Percentiles rank a stretch among this genome's conserved stretches.
Evolutionary conservation across 2,888 invertebrate species (phyloP).

Genomic region (Drosophila kuntzei): DNA sequence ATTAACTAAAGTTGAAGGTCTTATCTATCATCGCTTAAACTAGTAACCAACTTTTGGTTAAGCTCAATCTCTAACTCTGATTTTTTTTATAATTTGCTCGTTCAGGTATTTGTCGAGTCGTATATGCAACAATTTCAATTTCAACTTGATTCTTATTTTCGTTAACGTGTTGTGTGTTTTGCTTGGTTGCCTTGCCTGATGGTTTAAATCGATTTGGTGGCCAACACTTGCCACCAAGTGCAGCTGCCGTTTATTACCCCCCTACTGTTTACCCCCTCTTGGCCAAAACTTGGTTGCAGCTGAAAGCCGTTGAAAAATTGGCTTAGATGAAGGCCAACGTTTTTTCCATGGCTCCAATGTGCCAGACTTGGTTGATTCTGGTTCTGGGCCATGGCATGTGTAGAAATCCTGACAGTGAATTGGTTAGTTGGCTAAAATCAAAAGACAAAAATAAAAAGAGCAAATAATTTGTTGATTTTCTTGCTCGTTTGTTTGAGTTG

Average conservation of each 20-base stretch:
- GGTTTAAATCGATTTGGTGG: constrained; percentile 44
- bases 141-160: constrained; percentile 11
- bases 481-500: background rate
- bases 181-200: constrained; percentile 59
- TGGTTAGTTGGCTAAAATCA: constrained; percentile 5
- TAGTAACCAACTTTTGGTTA: background rate
- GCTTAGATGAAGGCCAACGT: constrained; percentile 27
- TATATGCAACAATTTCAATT: constrained; percentile 1
- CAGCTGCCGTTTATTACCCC: background rate
- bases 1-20: background rate
- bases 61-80: background rate
- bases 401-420: constrained; percentile 60
- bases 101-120: constrained; percentile 32
- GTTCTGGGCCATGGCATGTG: constrained; percentile 58
- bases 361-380: constrained; percentile 21
- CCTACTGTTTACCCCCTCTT: background rate
- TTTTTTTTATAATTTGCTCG: background rate
- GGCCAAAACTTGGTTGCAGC: background rate
- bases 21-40: background rate
- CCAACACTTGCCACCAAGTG: constrained; percentile 10
- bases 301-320: constrained; percentile 6
- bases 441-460: constrained; percentile 2
- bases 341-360: constrained; percentile 8
- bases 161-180: constrained; percentile 15
- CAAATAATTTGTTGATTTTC: background rate